Conservation (phyloP, 2,113 vertebrate genomes). For the Perca schrenkii region DNA sequence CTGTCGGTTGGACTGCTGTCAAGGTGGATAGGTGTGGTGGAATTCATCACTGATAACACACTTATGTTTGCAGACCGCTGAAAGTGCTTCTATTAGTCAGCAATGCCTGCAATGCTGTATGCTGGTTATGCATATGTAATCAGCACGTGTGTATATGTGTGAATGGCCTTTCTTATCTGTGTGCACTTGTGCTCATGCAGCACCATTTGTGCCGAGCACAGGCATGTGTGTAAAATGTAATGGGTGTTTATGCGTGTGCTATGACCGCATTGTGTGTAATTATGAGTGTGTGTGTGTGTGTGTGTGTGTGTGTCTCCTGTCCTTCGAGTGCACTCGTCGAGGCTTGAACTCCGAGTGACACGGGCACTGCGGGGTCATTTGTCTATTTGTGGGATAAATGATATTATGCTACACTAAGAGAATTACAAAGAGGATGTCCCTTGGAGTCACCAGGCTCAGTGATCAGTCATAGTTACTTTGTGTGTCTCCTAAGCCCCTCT, state of each 20-base stretch:
- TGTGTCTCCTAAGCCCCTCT: constrained; percentile 73
- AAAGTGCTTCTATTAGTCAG: constrained; percentile 79
- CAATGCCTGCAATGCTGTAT: constrained; percentile 52
- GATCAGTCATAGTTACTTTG: constrained; percentile 83
- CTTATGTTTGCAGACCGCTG: constrained; percentile 70
- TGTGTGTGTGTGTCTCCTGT: constrained; percentile 59
- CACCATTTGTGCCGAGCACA: constrained; percentile 30
- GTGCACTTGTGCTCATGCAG: constrained; percentile 37
- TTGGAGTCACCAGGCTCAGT: constrained; percentile 70
- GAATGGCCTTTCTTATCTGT: constrained; percentile 61
- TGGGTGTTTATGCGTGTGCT: constrained; percentile 43
- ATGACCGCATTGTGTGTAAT: constrained; percentile 63
- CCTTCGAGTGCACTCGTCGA: constrained; percentile 68
- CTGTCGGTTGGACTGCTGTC: constrained; percentile 75
- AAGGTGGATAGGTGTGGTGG: constrained; percentile 77
- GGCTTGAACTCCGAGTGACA: constrained; percentile 82
- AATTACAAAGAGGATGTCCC: constrained; percentile 84
- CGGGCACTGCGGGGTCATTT: constrained; percentile 77
- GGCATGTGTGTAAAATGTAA: constrained; percentile 40
- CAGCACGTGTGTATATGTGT: constrained; percentile 46
- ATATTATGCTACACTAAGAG: constrained; percentile 82
- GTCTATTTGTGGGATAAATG: constrained; percentile 84
- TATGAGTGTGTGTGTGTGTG: constrained; percentile 55
- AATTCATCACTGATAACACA: constrained; percentile 81
- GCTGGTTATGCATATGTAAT: constrained; percentile 68